These are phyloP conservation scores for Poeciliopsis occidentalis DNA, from an alignment of 2,113 vertebrate genomes.

Conservation along the genomic window DNA sequence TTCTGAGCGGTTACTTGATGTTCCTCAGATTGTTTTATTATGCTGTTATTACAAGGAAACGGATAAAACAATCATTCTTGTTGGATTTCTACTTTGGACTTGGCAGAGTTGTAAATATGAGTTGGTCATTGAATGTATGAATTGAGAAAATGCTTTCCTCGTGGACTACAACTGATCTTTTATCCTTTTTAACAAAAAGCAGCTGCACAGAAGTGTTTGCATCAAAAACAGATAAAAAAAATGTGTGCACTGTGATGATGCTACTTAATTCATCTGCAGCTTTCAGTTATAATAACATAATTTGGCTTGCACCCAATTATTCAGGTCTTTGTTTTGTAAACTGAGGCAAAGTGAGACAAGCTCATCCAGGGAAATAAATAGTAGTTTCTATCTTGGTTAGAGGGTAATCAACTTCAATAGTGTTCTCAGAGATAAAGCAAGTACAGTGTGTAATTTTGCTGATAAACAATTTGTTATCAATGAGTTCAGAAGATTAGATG, in stretches of 20 bases:
- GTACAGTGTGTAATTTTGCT: slow-evolving; percentile 1
- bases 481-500: slow-evolving; percentile 25
- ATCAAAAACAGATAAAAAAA: not conserved
- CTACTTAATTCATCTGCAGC: not conserved
- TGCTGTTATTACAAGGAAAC: too few species aligned
- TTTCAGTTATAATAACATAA: not conserved
- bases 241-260: not conserved
- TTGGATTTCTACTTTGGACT: too few species aligned
- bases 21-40: not conserved
- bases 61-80: too few species aligned
- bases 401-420: not conserved
- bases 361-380: not conserved
- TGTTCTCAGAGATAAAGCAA: slow-evolving; percentile 21
- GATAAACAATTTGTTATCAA: slow-evolving; percentile 27
- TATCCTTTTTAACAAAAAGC: too few species aligned
- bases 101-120: too few species aligned
- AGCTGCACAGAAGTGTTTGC: too few species aligned
- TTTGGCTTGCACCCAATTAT: not conserved
- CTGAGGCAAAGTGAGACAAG: not conserved
- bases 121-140: too few species aligned
- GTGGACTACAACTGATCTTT: too few species aligned
- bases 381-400: not conserved
- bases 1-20: not conserved
- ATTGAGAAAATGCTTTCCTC: too few species aligned
- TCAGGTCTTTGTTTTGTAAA: not conserved